Evolutionary conservation across 2,888 invertebrate species (phyloP).

Genomic region (Danaus chrysippus): DNA sequence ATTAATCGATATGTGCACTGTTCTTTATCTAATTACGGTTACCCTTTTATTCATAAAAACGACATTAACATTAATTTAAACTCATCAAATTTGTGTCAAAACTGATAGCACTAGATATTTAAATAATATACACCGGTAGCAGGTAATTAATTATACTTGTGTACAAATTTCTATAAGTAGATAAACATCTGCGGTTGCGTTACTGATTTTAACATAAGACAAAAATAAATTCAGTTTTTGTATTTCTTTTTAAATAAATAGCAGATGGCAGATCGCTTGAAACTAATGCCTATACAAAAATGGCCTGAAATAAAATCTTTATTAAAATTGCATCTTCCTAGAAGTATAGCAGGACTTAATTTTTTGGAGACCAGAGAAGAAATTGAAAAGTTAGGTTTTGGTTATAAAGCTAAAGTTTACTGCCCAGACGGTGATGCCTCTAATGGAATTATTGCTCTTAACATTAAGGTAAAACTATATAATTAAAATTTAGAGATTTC

Average conservation of each 20-base stretch:
- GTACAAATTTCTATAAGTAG: too few relatives aligned
- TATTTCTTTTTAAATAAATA: background rate
- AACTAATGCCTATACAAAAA: constrained; percentile 37
- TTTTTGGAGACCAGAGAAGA: constrained; percentile 53
- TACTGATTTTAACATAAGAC: too few relatives aligned
- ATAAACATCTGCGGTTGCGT: too few relatives aligned
- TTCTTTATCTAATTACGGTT: too few relatives aligned
- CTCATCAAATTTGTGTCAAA: too few relatives aligned
- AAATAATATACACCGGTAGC: too few relatives aligned
- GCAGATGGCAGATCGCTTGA: constrained; percentile 36
- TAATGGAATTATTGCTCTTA: constrained; percentile 56
- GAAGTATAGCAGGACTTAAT: constrained; percentile 50
- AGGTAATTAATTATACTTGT: too few relatives aligned
- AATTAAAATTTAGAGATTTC: too few relatives aligned
- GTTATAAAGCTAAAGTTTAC: constrained; percentile 53
- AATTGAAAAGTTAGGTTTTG: constrained; percentile 44
- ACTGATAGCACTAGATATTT: too few relatives aligned
- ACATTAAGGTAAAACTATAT: constrained; percentile 44
- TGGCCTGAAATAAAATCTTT: constrained; percentile 43
- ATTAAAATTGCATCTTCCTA: constrained; percentile 47
- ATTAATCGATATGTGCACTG: too few relatives aligned
- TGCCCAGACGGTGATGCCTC: constrained; percentile 57
- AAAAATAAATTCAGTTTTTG: background rate
- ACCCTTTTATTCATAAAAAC: too few relatives aligned
- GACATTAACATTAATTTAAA: too few relatives aligned